Percentiles rank a stretch among this genome's conserved stretches.
phyloP scores from a whole-genome alignment of 2,113 vertebrate species.

The Heterotilapia buettikoferi region DNA sequence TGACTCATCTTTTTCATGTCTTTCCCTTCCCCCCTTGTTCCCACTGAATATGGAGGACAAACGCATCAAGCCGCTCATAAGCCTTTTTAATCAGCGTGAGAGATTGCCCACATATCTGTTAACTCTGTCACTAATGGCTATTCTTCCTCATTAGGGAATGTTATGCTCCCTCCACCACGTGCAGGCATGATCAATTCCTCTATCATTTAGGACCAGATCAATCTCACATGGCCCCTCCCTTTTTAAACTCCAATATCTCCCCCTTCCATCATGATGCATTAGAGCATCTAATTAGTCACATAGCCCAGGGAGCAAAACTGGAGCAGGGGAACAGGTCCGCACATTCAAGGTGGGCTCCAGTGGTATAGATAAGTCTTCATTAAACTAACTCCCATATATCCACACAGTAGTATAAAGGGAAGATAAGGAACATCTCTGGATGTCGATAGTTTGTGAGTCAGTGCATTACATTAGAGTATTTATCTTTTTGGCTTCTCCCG shows the following conservation, averaged over 20 bases:
- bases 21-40: background rate
- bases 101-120: conserved; percentile 52
- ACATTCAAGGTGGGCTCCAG: conserved; percentile 21
- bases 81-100: conserved; percentile 65
- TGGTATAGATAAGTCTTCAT: conserved; percentile 5
- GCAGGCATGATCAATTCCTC: conserved; percentile 55
- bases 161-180: conserved; percentile 26
- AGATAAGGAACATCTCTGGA: background rate
- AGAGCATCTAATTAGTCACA: conserved; percentile 49
- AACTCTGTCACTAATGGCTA: conserved; percentile 57
- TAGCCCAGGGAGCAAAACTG: background rate
- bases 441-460: background rate
- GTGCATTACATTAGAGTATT: background rate
- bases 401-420: background rate
- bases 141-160: conserved; percentile 60
- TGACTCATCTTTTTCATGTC: background rate
- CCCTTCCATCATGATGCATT: conserved; percentile 33
- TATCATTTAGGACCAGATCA: conserved; percentile 58
- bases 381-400: background rate
- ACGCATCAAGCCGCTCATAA: conserved; percentile 36
- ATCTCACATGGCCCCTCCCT: conserved; percentile 26
- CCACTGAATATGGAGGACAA: conserved; percentile 36
- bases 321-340: conserved; percentile 7
- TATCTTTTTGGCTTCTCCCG: background rate
- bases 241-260: conserved; percentile 39